phyloP scores from a whole-genome alignment of 2,797 vertebrate species.

The Melanotaenia maccullochi region DNA sequence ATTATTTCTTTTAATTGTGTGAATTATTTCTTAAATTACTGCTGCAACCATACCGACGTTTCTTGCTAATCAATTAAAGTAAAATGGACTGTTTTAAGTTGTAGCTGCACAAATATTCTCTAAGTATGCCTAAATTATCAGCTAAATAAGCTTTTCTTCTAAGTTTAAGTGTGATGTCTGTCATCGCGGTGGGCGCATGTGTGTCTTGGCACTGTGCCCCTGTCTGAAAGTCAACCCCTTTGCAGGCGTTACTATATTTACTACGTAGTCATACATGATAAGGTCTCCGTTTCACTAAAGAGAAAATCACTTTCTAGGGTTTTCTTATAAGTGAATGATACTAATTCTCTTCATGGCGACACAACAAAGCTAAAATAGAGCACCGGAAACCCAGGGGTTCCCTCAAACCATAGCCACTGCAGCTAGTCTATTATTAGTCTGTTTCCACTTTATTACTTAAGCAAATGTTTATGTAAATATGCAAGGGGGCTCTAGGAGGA shows the following conservation, averaged over 20 bases:
- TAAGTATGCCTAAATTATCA: not conserved
- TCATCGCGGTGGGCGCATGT: not conserved
- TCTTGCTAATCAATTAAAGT: not conserved
- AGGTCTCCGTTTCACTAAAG: not conserved
- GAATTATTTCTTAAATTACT: not conserved
- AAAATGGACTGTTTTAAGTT: not conserved
- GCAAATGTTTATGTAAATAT: not conserved
- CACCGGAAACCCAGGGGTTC: not conserved
- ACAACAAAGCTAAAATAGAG: not conserved
- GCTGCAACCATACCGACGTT: not conserved
- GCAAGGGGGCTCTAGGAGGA: not conserved
- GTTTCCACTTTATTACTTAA: not conserved
- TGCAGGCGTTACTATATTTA: not conserved
- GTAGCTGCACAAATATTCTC: not conserved
- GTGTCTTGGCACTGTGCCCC: not conserved
- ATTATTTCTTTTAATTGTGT: not conserved
- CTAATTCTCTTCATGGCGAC: not conserved
- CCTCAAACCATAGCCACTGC: not conserved
- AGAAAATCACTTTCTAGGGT: constrained; percentile 6
- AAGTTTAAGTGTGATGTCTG: not conserved
- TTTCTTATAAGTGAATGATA: constrained; percentile 2
- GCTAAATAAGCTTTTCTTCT: not conserved
- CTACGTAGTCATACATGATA: not conserved
- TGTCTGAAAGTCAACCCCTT: constrained; percentile 7
- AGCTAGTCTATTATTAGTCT: too few relatives aligned